phyloP scores from a whole-genome alignment of 2,797 vertebrate species.

The Pangasius larnaudii region DNA sequence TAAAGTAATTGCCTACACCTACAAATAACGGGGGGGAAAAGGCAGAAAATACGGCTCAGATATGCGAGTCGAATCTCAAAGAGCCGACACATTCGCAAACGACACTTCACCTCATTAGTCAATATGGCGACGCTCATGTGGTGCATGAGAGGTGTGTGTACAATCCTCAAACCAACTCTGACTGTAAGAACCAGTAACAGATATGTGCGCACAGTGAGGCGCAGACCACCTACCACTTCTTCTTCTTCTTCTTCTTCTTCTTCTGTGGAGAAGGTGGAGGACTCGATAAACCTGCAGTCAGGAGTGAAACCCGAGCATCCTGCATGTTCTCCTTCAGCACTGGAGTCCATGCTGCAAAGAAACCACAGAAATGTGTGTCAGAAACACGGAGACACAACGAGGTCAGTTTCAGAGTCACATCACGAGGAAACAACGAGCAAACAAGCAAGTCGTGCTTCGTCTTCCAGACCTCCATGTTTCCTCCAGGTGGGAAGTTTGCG shows the following conservation, averaged over 20 bases:
- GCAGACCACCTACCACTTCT: not conserved
- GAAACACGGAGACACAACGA: not conserved
- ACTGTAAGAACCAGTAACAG: constrained; percentile 1
- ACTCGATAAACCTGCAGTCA: not conserved
- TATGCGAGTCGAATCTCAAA: not conserved
- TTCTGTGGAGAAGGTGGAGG: too few species aligned
- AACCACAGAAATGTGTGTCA: not conserved
- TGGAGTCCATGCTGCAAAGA: too few species aligned
- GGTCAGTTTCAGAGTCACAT: not conserved
- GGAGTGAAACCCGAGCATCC: not conserved
- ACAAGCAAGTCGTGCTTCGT: not conserved
- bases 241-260: not conserved
- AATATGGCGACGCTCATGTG: constrained; percentile 54
- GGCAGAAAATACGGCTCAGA: not conserved
- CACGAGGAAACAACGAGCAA: not conserved
- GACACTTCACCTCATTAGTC: not conserved
- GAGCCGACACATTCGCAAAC: not conserved
- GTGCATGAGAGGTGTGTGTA: constrained; percentile 5
- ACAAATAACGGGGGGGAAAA: not conserved
- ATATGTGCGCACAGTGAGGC: constrained; percentile 16
- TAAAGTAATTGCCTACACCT: not conserved
- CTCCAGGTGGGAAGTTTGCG: constrained; percentile 67
- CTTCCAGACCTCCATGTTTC: not conserved
- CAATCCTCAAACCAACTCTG: constrained; percentile 5
- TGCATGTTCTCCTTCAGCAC: not conserved